phyloP scores from a whole-genome alignment of 2,888 invertebrate genomes.

The Taenaris catops region DNA sequence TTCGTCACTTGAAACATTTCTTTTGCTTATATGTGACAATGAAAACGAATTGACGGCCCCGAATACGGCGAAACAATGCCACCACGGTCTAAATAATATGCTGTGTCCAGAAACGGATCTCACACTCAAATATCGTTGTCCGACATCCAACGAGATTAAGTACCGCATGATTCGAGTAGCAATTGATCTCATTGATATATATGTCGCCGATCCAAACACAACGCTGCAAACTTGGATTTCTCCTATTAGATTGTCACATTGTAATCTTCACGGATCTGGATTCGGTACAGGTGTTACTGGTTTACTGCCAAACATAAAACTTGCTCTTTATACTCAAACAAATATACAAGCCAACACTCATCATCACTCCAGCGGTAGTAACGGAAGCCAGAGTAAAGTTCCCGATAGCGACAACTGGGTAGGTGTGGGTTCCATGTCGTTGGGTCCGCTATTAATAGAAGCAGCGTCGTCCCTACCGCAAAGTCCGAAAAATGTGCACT shows the following conservation, averaged over 20 bases:
- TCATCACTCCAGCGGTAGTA: conserved; percentile 78
- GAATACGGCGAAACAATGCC: conserved; percentile 87
- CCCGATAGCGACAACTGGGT: conserved; percentile 88
- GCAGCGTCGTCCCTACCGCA: conserved; percentile 91
- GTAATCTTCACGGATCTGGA: conserved; percentile 96
- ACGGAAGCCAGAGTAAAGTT: conserved; percentile 48
- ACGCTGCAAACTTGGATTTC: conserved; percentile 94
- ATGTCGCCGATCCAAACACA: conserved; percentile 93
- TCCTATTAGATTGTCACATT: conserved; percentile 92
- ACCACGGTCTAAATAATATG: conserved; percentile 86
- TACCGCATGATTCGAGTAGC: conserved; percentile 95
- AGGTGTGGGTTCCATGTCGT: conserved; percentile 93
- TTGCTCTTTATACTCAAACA: conserved; percentile 83
- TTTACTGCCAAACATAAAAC: conserved; percentile 86
- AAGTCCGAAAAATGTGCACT: conserved; percentile 87
- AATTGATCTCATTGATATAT: conserved; percentile 93
- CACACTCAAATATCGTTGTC: conserved; percentile 86
- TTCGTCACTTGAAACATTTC: conserved; percentile 92
- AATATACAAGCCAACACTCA: conserved; percentile 74
- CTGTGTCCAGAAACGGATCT: conserved; percentile 85
- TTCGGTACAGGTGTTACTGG: conserved; percentile 94
- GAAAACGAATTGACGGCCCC: conserved; percentile 95
- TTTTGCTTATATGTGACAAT: conserved; percentile 90
- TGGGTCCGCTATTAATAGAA: conserved; percentile 94
- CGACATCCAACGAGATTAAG: conserved; percentile 91